phyloP scores from a whole-genome alignment of 2,888 invertebrate species.

The Ormyrus thymus region DNA sequence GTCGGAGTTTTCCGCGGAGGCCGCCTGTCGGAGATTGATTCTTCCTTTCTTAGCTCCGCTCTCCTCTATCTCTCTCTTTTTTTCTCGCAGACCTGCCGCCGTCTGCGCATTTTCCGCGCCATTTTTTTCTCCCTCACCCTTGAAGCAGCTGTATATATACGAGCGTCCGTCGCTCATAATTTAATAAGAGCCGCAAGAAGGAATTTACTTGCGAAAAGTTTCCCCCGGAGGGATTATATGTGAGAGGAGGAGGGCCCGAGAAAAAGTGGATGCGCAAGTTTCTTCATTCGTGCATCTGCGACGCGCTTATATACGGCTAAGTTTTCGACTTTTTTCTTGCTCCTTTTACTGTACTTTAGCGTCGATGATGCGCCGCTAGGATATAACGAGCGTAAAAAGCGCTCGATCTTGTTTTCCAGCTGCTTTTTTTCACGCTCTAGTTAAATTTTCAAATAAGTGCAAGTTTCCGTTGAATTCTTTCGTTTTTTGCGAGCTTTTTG shows the following conservation, averaged over 20 bases:
- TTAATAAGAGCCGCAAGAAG: conserved; percentile 49
- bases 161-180: conserved; percentile 55
- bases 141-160: conserved; percentile 10
- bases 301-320: conserved; percentile 22
- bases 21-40: conserved; percentile 54
- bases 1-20: conserved; percentile 41
- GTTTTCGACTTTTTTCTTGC: conserved; percentile 14
- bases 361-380: conserved; percentile 1
- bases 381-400: conserved; percentile 37
- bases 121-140: conserved; percentile 20
- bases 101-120: conserved; percentile 37
- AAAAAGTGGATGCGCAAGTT: conserved; percentile 53
- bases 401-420: neutral
- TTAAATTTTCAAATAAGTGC: conserved; percentile 49
- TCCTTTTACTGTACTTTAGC: neutral
- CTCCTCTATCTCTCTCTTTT: neutral
- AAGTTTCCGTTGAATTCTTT: conserved; percentile 3
- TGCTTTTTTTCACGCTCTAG: neutral
- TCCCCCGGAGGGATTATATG: neutral
- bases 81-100: neutral
- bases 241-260: neutral
- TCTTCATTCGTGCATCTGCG: conserved; percentile 56
- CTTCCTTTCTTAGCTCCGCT: conserved; percentile 38
- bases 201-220: conserved; percentile 23
- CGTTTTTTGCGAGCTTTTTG: neutral